Evolutionary conservation across 2,113 vertebrate genomes (phyloP), one percentile per base, ranked within the genome.

Genomic region (Amazona vittata): DNA sequence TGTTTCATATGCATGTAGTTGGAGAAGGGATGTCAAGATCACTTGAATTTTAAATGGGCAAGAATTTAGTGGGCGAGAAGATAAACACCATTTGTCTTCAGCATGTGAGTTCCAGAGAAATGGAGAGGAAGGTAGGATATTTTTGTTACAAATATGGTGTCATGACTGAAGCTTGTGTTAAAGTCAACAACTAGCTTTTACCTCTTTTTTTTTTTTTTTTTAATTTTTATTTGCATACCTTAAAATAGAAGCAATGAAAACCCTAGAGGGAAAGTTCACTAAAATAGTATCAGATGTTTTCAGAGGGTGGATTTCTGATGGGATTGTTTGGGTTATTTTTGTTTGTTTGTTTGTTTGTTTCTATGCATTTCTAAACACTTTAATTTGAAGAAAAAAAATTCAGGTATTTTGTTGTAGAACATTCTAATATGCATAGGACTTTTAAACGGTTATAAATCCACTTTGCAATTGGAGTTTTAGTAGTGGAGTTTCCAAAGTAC

Each of bases 61-160:
- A 94, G 92, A 94, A 87, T 91, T 94, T 95, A 95, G 94, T 96
- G 81, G 25, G 69, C 90, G 76, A 93, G 95, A 96, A 90, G 92
- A 90, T 91, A 93, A 87, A 50, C 65, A 94, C 13, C 92, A 39
- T 97, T 95, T 89, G 57, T 90, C 82, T 90, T 95, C 84, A 93
- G 26, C 78, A 79, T 95, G 57, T 94, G 87, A 91, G 24, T 92
- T 93, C 87, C 85, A 90, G 57, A 90, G 67, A 93, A 89, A 49
- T 86, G 76, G 37, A 91, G 55, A 96, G 91, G 91, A 93, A 96
- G 94, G 93, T 94, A 94, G 59, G 83, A 69, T 94, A 63, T 83
- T 93, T 96, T 89, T 91, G 47, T 95, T 94, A 92, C n/a, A 92
- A 95, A 80, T 89, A 82, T 12, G 15, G 47, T 92, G 35, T 93